These are phyloP conservation scores for Apodemia duryi DNA, from an alignment of 2,888 invertebrate genomes.

Conservation along the genomic window DNA sequence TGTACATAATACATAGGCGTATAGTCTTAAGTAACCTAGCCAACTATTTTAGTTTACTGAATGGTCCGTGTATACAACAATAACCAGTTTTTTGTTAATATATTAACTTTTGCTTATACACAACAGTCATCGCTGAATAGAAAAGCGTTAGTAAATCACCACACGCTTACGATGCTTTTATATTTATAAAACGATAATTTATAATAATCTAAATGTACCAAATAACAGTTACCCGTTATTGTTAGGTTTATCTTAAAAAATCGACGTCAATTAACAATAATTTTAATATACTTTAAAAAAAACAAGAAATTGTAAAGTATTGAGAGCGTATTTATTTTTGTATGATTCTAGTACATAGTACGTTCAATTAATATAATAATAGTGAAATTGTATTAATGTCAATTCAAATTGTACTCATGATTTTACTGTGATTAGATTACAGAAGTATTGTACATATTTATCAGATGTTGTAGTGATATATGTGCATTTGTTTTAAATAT, in stretches of 20 bases:
- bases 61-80: conserved; percentile 18
- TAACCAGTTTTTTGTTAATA: background rate
- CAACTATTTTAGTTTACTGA: conserved; percentile 16
- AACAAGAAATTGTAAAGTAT: background rate
- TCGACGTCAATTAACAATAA: background rate
- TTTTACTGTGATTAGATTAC: conserved; percentile 1
- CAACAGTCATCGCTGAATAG: background rate
- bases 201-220: conserved; percentile 27
- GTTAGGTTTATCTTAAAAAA: conserved; percentile 3
- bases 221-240: conserved; percentile 37
- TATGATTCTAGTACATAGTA: background rate
- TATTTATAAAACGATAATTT: background rate
- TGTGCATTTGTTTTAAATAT: background rate
- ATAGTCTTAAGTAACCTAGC: conserved; percentile 27
- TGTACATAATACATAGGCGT: conserved; percentile 52
- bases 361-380: background rate
- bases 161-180: background rate
- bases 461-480: too few relatives aligned
- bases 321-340: background rate
- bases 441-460: background rate
- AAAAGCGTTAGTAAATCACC: background rate
- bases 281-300: background rate
- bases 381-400: background rate
- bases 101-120: background rate
- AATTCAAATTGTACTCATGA: background rate